Conservation (phyloP, 2,113 vertebrate species). For the Cephalopholis sonnerati region DNA sequence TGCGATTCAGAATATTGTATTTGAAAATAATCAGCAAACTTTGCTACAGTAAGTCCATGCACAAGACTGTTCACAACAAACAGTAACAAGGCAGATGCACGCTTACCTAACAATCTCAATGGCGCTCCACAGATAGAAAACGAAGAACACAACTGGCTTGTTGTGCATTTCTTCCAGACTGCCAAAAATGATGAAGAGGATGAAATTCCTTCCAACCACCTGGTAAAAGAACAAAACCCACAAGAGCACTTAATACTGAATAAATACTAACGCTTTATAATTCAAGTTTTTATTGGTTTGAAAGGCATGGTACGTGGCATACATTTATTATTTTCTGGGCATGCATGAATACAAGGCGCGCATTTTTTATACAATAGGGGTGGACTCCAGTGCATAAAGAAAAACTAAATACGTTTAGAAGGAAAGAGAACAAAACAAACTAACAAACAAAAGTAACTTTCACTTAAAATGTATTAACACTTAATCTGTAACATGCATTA, state of each 20-base stretch:
- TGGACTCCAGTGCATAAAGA: too few relatives aligned
- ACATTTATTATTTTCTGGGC: too few relatives aligned
- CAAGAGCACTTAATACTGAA: not conserved
- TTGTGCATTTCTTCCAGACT: conserved; percentile 93
- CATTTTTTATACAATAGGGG: too few relatives aligned
- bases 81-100: not conserved
- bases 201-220: conserved; percentile 92
- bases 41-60: not conserved
- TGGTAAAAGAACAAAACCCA: conserved; percentile 63
- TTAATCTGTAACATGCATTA: too few relatives aligned
- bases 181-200: conserved; percentile 94
- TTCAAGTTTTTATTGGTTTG: too few relatives aligned
- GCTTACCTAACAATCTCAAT: conserved; percentile 92
- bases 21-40: not conserved
- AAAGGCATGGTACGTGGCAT: too few relatives aligned
- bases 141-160: conserved; percentile 93
- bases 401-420: too few relatives aligned
- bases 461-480: too few relatives aligned
- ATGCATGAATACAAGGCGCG: too few relatives aligned
- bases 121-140: conserved; percentile 94
- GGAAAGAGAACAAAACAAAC: too few relatives aligned
- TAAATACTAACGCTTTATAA: not conserved
- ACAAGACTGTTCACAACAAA: not conserved
- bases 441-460: too few relatives aligned
- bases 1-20: not conserved